Percentiles rank a stretch among this genome's conserved stretches.
Conservation (phyloP, 2,113 vertebrate genomes). For the Oryzias woworae region DNA sequence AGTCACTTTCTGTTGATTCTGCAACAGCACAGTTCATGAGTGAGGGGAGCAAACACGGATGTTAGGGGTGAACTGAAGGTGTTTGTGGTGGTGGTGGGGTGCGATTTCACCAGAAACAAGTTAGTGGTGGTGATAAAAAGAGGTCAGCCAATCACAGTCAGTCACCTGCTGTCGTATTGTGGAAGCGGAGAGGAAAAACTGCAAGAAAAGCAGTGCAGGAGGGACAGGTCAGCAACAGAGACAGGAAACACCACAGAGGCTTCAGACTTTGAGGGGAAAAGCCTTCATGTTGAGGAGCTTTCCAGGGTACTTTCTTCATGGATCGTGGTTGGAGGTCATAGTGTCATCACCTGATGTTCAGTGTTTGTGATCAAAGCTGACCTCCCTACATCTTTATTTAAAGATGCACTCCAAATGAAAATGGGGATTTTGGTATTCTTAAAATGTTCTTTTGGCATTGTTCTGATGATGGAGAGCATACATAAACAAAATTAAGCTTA, state of each 20-base stretch:
- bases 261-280: too few relatives aligned
- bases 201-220: constrained; percentile 84
- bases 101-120: constrained; percentile 56
- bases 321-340: too few relatives aligned
- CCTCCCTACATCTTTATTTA: too few relatives aligned
- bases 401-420: too few relatives aligned
- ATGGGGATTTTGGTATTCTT: too few relatives aligned
- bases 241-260: background rate
- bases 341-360: too few relatives aligned
- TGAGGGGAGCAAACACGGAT: constrained; percentile 54
- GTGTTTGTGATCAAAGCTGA: too few relatives aligned
- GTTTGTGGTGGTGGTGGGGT: constrained; percentile 1
- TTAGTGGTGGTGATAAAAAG: constrained; percentile 30
- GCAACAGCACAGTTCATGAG: constrained; percentile 18
- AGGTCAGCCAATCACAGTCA: constrained; percentile 71
- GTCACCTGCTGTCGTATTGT: constrained; percentile 98
- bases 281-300: too few relatives aligned
- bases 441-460: too few relatives aligned
- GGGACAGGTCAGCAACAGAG: constrained; percentile 79
- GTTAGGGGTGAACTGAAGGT: constrained; percentile 45
- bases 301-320: too few relatives aligned
- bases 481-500: too few relatives aligned
- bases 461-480: too few relatives aligned
- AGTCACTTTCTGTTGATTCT: constrained; percentile 13
- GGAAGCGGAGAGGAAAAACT: constrained; percentile 96